Base-by-base conservation (phyloP, 2,797 vertebrate genomes). In the Australoheros facetus region DNA sequence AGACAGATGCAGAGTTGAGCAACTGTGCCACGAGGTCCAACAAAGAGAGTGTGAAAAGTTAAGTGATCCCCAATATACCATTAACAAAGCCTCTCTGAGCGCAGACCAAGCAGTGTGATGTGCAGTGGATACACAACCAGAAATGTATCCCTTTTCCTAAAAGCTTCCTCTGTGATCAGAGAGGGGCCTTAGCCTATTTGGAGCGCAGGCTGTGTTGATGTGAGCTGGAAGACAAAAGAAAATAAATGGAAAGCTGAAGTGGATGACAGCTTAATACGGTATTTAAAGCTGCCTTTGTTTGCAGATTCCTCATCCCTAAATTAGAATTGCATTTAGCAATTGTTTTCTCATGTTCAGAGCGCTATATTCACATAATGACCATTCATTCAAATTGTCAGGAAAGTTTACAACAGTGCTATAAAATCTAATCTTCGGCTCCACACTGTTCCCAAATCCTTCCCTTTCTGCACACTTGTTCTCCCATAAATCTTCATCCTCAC, bases 1-100 rank as follows among this genome's bases (percentile, higher is more conserved):
- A 79, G 89, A 90, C 94, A 95, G 93, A 94, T 95, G 93, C 81
- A 83, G 82, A 73, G 83, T 75, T 69, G 13, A 76, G 85, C 48
- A 14, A 74, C 83, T 56, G 80, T 4, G 53, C 79, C 72, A 39
- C 1, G 12, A 76, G 75, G 23, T 79, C 73, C 76, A 9, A 70
- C 72, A 73, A 82, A 89, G 80, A 83, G 54, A 73, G 78, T 42
- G 74, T 73, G 83, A 91, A 75, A 81, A 71, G 78, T 85, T 56
- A 81, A 79, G 75, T 13, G 78, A 85, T 69, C 70, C 73, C n/a
- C 51, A 56, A 73, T 83, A 55, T 64, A 78, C 80, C 82, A 75
- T 89, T 81, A 81, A 85, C 77, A 71, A 81, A 86, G 80, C 76
- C 56, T 79, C 70, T 64, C 26, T 19, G 55, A 88, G 71, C 37